Conservation (phyloP, 2,797 vertebrate species). For the Melanotaenia nigrans region DNA sequence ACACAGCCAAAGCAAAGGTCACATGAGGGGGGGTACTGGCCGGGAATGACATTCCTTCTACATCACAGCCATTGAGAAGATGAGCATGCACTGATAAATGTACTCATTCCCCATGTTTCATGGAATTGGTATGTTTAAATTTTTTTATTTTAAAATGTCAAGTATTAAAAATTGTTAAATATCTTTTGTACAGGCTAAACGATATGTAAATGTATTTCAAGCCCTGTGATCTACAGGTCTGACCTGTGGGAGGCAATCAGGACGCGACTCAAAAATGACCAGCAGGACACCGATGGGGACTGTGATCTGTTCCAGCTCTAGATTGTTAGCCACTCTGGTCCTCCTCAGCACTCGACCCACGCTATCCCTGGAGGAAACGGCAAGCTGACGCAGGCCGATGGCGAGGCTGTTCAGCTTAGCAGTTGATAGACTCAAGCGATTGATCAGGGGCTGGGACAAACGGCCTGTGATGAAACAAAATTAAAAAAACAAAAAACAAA, state of each 20-base stretch:
- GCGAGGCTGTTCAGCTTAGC: constrained; percentile 96
- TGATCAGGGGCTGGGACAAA: constrained; percentile 84
- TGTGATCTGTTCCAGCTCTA: constrained; percentile 96
- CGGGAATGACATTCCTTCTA: too few species aligned
- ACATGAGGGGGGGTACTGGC: too few species aligned
- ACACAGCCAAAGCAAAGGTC: too few species aligned
- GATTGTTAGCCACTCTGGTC: constrained; percentile 92
- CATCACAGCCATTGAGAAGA: too few species aligned
- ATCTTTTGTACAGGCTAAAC: too few species aligned
- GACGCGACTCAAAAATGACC: constrained; percentile 98
- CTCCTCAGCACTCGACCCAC: constrained; percentile 92
- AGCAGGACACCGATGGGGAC: constrained; percentile 97
- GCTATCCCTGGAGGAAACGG: constrained; percentile 90
- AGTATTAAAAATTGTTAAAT: too few species aligned
- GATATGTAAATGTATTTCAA: too few species aligned
- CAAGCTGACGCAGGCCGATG: constrained; percentile 95
- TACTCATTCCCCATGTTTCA: too few species aligned
- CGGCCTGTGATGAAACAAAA: constrained; percentile 51
- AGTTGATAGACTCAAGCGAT: constrained; percentile 91
- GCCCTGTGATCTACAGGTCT: background rate
- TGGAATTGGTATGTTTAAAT: too few species aligned
- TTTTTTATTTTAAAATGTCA: too few species aligned
- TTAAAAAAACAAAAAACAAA: too few species aligned
- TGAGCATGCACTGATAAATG: too few species aligned
- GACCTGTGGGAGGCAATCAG: constrained; percentile 98